These are phyloP conservation scores for Uria lomvia DNA, from an alignment of 2,113 vertebrate species.

Conservation along the genomic window DNA sequence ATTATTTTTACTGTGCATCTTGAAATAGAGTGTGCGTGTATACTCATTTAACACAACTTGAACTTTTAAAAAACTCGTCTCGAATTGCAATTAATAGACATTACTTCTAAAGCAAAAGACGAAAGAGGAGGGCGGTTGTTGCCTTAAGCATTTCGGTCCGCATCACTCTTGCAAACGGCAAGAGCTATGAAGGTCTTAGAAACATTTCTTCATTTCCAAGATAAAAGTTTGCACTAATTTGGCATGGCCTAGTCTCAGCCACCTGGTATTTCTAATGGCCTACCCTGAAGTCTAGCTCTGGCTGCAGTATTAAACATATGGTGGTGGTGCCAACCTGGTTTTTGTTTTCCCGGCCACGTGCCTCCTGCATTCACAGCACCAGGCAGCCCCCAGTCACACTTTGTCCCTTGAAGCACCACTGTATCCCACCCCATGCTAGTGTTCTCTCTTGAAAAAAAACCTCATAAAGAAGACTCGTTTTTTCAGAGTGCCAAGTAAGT, in stretches of 20 bases:
- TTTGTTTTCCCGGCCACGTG: background rate
- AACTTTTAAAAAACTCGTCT: background rate
- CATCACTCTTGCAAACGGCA: background rate
- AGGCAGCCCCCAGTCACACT: rapidly evolving
- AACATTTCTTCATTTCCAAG: background rate
- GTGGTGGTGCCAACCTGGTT: background rate
- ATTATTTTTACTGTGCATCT: conserved; percentile 32
- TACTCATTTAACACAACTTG: conserved; percentile 1
- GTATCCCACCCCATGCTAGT: background rate
- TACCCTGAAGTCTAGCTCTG: background rate
- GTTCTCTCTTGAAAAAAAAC: background rate
- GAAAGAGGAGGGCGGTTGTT: background rate
- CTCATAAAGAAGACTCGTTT: background rate
- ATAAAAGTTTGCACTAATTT: conserved; percentile 4
- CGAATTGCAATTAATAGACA: conserved; percentile 10
- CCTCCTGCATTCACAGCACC: background rate
- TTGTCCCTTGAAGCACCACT: background rate
- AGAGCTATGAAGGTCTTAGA: background rate
- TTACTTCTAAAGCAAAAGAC: conserved; percentile 3
- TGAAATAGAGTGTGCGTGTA: background rate
- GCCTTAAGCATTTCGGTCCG: background rate
- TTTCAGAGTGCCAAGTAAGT: background rate
- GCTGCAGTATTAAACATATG: background rate
- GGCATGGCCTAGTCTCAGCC: background rate
- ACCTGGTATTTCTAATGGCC: conserved; percentile 26